Evolutionary conservation across 1,140 invertebrate genomes (phyloP).

Genomic region (Ephestia elutella): DNA sequence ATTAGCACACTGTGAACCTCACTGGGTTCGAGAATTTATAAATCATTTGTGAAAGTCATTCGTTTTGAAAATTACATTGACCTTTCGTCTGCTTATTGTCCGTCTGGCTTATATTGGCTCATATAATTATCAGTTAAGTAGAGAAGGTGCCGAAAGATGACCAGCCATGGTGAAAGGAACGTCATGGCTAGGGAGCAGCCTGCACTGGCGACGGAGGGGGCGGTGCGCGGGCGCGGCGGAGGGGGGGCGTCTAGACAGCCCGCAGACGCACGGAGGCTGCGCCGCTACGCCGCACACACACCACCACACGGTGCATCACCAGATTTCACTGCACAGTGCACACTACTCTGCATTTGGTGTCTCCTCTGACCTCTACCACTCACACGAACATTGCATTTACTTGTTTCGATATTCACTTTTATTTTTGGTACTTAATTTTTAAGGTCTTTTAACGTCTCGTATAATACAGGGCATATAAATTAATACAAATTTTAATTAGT

Average conservation of each 20-base stretch:
- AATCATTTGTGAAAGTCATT: too few species aligned
- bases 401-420: conserved; percentile 6
- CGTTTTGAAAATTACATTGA: too few species aligned
- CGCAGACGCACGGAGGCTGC: conserved; percentile 70
- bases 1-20: too few species aligned
- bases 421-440: conserved; percentile 1
- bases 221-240: conserved; percentile 22
- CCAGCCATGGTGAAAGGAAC: conserved; percentile 37
- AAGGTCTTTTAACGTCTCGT: background rate
- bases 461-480: too few species aligned
- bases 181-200: conserved; percentile 24
- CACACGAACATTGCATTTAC: conserved; percentile 35
- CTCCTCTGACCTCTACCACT: conserved; percentile 43
- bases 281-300: conserved; percentile 49
- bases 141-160: background rate
- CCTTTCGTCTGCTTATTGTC: too few species aligned
- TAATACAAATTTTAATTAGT: background rate
- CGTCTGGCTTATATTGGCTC: background rate
- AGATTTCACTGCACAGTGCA: conserved; percentile 30
- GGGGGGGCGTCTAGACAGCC: conserved; percentile 64
- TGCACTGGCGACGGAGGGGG: conserved; percentile 13
- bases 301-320: conserved; percentile 41
- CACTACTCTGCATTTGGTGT: conserved; percentile 21
- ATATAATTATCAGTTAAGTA: background rate
- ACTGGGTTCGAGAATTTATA: too few species aligned